Evolutionary conservation across 2,113 vertebrate species (phyloP), one percentile per base, ranked within the genome.

Genomic region (Corythoichthys intestinalis): DNA sequence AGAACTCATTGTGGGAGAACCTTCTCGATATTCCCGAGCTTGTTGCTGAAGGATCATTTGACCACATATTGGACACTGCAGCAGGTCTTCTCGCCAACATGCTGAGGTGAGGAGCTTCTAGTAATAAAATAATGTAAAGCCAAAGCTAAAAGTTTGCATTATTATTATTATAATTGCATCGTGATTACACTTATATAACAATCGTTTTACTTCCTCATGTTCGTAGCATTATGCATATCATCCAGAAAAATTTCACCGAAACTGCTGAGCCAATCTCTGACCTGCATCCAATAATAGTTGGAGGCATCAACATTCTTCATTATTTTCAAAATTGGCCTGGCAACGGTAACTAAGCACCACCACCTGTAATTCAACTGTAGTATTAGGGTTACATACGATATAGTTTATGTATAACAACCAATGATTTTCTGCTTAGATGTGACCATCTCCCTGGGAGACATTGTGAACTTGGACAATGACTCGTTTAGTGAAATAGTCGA

Each of bases 321-420:
- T 89, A 92, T 70, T 37, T 81, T 39, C 74, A 71, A n/a, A 80
- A 77, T 12, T 93, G 91, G 92, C 78, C 87, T 1, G 90, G 89
- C 34, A 87, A 69, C 86, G 72, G 92, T 93, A 90, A 70, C 8
- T 54, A 66, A 28, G n/a, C 34, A 48, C 9, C 37, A 35, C 34
- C 38, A 12, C 11, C 2, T 17, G 14, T 46, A 2, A 39, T 13
- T 3, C n/a, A 17, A 53, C 6, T 41, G 20, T 28, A 28, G 20
- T 28, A 28, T 28, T 28, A 28, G 20, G 3, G 6, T 15, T 37
- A 37, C 34, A 12, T 12, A 56, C 8, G 8, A 62, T n/a, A 63
- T 12, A 10, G 28, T 6, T 46, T 11, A 7, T 6, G n/a, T n/a
- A 7, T 72, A 12, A 20, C 81, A 37, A 37, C 34, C 12, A 63